These are phyloP conservation scores for Oxyruncus cristatus DNA, from an alignment of 2,113 vertebrate species.

Conservation along the genomic window DNA sequence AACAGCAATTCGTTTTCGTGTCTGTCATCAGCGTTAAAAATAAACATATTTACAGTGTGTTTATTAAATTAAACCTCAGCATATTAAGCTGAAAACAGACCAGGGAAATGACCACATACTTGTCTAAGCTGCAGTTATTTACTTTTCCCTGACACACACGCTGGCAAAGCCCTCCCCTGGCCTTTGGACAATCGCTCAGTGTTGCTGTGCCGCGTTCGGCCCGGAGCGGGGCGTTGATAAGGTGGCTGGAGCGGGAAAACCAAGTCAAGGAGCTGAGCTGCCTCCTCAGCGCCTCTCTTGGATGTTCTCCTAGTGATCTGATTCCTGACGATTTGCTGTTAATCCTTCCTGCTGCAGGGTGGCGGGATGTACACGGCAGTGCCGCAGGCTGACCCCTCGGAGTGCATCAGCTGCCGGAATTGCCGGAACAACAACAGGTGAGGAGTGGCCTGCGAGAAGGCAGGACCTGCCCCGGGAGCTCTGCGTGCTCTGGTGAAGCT, in stretches of 20 bases:
- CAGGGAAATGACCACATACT: conserved; percentile 55
- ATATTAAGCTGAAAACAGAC: conserved; percentile 4
- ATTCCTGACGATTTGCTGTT: background rate
- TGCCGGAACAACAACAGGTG: conserved; percentile 97
- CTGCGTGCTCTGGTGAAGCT: rapidly evolving
- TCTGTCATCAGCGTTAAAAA: conserved; percentile 33
- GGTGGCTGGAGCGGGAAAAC: background rate
- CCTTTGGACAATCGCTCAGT: background rate
- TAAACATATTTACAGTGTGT: conserved; percentile 20
- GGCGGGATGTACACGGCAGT: conserved; percentile 81
- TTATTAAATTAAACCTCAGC: conserved; percentile 24
- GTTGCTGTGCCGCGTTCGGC: background rate
- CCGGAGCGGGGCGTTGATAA: background rate
- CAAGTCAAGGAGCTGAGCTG: background rate
- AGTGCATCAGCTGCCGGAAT: conserved; percentile 90
- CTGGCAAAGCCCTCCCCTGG: background rate
- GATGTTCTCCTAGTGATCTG: background rate
- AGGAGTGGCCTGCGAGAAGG: rapidly evolving
- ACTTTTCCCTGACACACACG: conserved; percentile 16
- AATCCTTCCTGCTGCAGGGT: conserved; percentile 71
- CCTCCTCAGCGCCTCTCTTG: background rate
- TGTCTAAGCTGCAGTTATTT: conserved; percentile 30
- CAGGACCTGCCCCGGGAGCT: rapidly evolving
- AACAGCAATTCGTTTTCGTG: background rate
- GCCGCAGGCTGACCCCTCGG: conserved; percentile 81